These are phyloP conservation scores for Cephus spinipes DNA, from an alignment of 2,888 invertebrate genomes.

Conservation along the genomic window DNA sequence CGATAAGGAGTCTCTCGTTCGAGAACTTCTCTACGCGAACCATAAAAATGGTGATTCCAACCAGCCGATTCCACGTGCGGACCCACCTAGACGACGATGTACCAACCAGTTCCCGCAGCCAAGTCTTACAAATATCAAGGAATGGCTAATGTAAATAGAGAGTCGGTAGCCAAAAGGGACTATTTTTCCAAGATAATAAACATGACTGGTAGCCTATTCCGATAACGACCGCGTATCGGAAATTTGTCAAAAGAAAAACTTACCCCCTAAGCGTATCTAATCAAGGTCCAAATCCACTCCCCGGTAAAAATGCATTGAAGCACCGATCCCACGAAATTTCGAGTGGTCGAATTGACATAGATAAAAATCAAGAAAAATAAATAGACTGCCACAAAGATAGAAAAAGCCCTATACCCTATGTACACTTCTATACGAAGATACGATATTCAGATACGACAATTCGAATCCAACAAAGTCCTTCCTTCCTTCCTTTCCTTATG, in stretches of 20 bases:
- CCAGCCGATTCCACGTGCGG: not conserved
- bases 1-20: not conserved
- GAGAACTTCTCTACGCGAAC: not conserved
- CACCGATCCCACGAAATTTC: not conserved
- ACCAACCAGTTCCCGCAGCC: not conserved
- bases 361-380: not conserved
- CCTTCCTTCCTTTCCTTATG: too few species aligned
- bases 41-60: not conserved
- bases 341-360: not conserved
- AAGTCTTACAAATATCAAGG: not conserved
- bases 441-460: not conserved
- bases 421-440: not conserved
- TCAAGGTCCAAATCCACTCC: not conserved
- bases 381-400: not conserved
- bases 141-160: not conserved
- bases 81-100: not conserved
- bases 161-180: not conserved
- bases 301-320: not conserved
- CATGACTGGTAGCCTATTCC: not conserved
- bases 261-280: not conserved
- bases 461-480: too few species aligned
- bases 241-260: not conserved
- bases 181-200: not conserved
- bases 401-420: not conserved
- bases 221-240: not conserved